A percentile compares a stretch with the other conserved stretches of the same genome.
phyloP scores from a whole-genome alignment of 2,797 vertebrate genomes.

The Pelochelys cantorii region DNA sequence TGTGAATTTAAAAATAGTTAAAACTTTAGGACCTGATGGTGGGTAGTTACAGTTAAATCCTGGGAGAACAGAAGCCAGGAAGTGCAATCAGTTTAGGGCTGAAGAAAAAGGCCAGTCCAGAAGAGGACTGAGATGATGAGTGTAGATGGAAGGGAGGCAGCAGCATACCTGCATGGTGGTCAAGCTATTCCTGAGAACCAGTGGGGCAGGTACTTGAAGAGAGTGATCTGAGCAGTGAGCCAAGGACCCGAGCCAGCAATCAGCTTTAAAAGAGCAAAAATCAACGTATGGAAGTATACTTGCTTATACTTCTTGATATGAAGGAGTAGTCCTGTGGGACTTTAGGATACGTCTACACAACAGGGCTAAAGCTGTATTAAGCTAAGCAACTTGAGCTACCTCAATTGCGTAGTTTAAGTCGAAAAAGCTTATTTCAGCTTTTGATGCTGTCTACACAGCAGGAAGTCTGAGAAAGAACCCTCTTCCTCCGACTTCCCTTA shows the following conservation, averaged over 20 bases:
- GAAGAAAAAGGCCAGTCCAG: conserved; percentile 1
- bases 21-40: not conserved
- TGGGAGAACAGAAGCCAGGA: not conserved
- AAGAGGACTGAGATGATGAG: not conserved
- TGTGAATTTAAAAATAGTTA: not conserved
- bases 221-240: not conserved
- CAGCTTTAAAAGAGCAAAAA: accelerated
- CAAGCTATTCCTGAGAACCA: not conserved
- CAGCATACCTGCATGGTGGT: conserved; percentile 12
- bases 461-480: no score
- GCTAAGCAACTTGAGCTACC: no score
- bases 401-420: no score
- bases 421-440: no score
- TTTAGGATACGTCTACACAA: no score
- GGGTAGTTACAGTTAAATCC: not conserved
- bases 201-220: not conserved
- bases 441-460: no score
- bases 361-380: no score
- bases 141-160: conserved; percentile 2
- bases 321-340: no score
- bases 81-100: not conserved
- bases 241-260: not conserved
- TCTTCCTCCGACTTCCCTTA: no score
- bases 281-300: accelerated
- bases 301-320: accelerated